Evolutionary conservation across 2,797 vertebrate genomes (phyloP).

Genomic region (Pseudochaenichthys georgianus): DNA sequence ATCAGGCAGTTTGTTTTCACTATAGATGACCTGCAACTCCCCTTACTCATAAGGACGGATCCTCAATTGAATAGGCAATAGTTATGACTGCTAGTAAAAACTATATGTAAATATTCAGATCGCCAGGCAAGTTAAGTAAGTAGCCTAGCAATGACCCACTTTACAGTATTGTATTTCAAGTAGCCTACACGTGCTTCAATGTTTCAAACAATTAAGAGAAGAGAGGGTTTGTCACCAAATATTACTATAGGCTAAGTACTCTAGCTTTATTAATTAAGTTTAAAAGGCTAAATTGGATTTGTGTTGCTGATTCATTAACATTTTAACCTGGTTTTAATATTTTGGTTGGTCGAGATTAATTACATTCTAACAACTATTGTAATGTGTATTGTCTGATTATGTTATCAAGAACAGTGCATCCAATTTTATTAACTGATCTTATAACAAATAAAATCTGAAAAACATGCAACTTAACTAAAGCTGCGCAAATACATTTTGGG

Average conservation of each 20-base stretch:
- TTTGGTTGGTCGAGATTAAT: not conserved
- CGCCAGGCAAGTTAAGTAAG: not conserved
- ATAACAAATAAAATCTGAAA: not conserved
- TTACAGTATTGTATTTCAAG: not conserved
- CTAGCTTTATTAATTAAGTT: not conserved
- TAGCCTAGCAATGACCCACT: not conserved
- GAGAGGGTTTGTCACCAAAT: not conserved
- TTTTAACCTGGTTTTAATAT: not conserved
- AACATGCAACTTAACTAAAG: not conserved
- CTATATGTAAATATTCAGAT: too few relatives aligned
- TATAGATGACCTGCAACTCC: not conserved
- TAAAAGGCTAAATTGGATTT: not conserved
- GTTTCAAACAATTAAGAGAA: not conserved
- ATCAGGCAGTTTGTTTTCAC: constrained; percentile 54
- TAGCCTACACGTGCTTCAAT: not conserved
- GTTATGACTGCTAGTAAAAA: too few relatives aligned
- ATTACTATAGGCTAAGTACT: not conserved
- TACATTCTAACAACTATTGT: not conserved
- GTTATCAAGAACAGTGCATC: not conserved
- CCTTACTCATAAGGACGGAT: too few relatives aligned
- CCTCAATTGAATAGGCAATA: too few relatives aligned
- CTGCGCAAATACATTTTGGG: not conserved
- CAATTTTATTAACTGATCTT: not conserved
- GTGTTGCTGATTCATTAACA: not conserved
- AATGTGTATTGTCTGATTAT: not conserved